A percentile compares a stretch with the other conserved stretches of the same genome.
Evolutionary conservation across 2,797 vertebrate genomes (phyloP).

Genomic region (Alouatta caraya): DNA sequence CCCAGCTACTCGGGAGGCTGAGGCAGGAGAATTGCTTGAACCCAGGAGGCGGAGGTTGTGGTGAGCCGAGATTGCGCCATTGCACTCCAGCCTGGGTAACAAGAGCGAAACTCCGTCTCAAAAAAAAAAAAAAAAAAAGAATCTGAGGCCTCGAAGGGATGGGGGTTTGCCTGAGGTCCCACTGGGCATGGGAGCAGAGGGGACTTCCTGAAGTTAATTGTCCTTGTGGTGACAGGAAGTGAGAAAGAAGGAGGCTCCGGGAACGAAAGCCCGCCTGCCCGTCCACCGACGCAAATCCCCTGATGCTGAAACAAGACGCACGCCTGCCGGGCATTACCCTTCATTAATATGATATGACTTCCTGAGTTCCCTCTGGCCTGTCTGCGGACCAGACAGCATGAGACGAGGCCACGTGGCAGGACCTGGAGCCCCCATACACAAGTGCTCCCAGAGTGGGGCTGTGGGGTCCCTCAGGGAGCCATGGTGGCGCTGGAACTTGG

Average conservation of each 20-base stretch:
- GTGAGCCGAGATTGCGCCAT: background rate
- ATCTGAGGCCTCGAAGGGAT: background rate
- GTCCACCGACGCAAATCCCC: background rate
- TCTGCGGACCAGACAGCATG: background rate
- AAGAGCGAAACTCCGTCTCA: background rate
- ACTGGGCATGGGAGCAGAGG: background rate
- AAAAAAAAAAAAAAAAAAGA: background rate
- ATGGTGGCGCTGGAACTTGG: background rate
- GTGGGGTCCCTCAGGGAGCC: background rate
- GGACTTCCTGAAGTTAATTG: background rate
- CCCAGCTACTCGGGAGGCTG: background rate
- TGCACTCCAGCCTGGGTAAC: background rate
- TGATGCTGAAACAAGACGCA: background rate
- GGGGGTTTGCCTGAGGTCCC: background rate
- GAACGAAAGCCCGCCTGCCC: background rate
- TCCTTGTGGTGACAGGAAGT: constrained; percentile 39
- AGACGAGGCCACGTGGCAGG: background rate
- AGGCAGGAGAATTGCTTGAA: background rate
- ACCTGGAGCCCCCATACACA: background rate
- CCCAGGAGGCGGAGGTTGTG: background rate
- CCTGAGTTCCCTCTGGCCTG: constrained; percentile 27
- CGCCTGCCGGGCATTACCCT: constrained; percentile 9
- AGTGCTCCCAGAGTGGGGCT: background rate
- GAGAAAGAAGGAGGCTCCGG: background rate
- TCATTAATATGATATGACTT: constrained; percentile 61